These are phyloP conservation scores for Gasterosteus nipponicus DNA, from an alignment of 2,113 vertebrate genomes.

Conservation along the genomic window DNA sequence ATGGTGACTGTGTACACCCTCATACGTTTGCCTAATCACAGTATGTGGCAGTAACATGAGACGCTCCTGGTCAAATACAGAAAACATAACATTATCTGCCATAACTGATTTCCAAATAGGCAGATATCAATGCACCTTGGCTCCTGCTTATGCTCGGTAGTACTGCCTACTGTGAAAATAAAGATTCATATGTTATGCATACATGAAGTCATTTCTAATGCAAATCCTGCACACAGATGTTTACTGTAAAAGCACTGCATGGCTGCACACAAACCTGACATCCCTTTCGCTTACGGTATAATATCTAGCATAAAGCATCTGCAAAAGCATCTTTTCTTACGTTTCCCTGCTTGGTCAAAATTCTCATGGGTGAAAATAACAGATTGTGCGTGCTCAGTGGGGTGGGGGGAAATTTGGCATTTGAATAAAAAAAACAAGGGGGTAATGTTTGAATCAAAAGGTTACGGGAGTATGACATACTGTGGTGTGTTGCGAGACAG, in stretches of 20 bases:
- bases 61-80: conserved; percentile 30
- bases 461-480: conserved; percentile 23
- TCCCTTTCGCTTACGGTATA: neutral
- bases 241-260: conserved; percentile 5
- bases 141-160: conserved; percentile 47
- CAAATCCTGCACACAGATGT: conserved; percentile 39
- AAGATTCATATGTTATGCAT: conserved; percentile 3
- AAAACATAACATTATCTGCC: conserved; percentile 31
- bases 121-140: conserved; percentile 28
- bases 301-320: conserved; percentile 22
- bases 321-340: neutral
- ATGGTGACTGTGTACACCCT: neutral
- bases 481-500: conserved; percentile 17
- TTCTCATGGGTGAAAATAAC: neutral
- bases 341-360: neutral
- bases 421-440: conserved; percentile 6
- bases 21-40: neutral
- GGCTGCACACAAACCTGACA: conserved; percentile 40
- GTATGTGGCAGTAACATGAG: conserved; percentile 28
- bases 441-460: conserved; percentile 20
- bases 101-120: conserved; percentile 50
- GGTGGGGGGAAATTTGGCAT: neutral
- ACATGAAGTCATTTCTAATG: conserved; percentile 21
- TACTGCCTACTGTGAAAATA: conserved; percentile 38
- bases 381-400: neutral